Percentiles rank a stretch among this genome's conserved stretches.
phyloP scores from a whole-genome alignment of 2,113 vertebrate species.

The Tauraco erythrolophus region DNA sequence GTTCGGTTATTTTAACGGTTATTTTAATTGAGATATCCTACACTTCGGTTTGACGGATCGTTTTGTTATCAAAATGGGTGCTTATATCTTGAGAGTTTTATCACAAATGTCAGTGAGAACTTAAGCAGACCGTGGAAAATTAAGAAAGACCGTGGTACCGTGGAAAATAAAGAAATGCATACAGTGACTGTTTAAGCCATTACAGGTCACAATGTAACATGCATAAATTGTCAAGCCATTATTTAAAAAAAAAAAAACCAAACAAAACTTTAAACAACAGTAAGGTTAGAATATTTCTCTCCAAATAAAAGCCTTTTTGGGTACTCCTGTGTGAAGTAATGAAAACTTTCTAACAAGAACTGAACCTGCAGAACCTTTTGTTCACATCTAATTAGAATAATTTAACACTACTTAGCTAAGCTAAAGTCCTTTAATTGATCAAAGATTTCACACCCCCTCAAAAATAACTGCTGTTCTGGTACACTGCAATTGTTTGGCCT shows the following conservation, averaged over 20 bases:
- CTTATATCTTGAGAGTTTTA: background rate
- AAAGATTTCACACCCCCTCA: background rate
- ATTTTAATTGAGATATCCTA: background rate
- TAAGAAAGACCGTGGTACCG: no score
- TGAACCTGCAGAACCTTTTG: background rate
- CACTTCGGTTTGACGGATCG: background rate
- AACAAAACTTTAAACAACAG: background rate
- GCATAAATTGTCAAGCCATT: background rate
- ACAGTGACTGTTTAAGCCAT: background rate
- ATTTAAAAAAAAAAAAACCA: background rate
- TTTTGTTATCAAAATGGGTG: background rate
- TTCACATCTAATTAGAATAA: background rate
- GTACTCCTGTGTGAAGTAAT: background rate
- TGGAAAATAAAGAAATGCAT: background rate
- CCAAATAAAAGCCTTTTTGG: background rate
- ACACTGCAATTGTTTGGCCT: background rate
- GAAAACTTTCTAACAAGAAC: background rate
- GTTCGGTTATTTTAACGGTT: constrained; percentile 14
- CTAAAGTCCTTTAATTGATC: background rate
- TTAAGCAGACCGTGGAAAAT: background rate
- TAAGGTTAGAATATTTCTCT: background rate
- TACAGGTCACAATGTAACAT: background rate
- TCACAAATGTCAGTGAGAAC: background rate
- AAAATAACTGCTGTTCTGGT: background rate
- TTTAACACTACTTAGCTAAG: background rate